phyloP scores from a whole-genome alignment of 92 coral and sea anemone species.

The Epizoanthus fatuus region DNA sequence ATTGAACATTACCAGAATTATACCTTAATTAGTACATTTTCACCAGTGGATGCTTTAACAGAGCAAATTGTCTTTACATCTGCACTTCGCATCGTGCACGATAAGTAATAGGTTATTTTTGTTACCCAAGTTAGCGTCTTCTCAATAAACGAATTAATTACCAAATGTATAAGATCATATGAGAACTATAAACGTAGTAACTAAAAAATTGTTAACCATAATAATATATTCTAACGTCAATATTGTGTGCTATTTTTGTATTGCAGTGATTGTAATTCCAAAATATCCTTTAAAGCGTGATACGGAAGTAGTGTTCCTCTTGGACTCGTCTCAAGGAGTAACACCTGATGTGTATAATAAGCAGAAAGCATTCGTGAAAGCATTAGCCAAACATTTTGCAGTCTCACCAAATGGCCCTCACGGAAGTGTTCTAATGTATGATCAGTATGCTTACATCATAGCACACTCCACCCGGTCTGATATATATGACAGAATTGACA shows the following conservation, averaged over 20 bases:
- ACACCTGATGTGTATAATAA: constrained; percentile 65
- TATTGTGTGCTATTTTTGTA: not conserved
- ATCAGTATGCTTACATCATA: constrained; percentile 66
- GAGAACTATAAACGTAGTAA: too few relatives aligned
- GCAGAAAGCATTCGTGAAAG: constrained; percentile 80
- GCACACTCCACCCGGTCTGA: constrained; percentile 59
- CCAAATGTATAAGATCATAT: too few relatives aligned
- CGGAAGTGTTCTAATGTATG: constrained; percentile 84
- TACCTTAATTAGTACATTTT: too few relatives aligned
- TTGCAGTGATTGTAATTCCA: constrained; percentile 9
- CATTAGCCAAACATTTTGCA: constrained; percentile 59
- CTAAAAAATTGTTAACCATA: too few relatives aligned
- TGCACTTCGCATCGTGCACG: too few relatives aligned
- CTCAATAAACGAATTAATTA: too few relatives aligned
- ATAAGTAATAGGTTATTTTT: too few relatives aligned
- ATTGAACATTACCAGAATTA: too few relatives aligned
- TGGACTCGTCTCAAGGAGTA: constrained; percentile 85
- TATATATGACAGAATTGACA: constrained; percentile 64
- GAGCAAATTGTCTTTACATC: too few relatives aligned
- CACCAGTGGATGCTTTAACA: too few relatives aligned
- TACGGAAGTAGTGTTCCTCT: constrained; percentile 86
- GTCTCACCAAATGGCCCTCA: constrained; percentile 85
- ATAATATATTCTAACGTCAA: too few relatives aligned
- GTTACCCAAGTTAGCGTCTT: too few relatives aligned
- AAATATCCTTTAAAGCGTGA: constrained; percentile 45